Base-by-base conservation (phyloP, 2,888 invertebrate genomes). In the Ecdyonurus torrentis region DNA sequence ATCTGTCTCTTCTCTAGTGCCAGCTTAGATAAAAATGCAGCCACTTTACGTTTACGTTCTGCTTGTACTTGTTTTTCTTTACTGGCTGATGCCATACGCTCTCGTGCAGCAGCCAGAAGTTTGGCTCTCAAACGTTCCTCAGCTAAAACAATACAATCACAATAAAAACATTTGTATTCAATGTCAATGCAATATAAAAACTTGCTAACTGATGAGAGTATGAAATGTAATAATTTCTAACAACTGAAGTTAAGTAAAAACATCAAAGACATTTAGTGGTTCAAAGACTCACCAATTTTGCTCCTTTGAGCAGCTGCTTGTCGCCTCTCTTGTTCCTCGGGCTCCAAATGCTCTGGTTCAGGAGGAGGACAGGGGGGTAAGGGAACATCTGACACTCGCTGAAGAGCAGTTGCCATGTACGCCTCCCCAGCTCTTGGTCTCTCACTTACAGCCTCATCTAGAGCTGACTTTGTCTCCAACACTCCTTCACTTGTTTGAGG, bases 11-110 rank as follows among this genome's bases (percentile, higher is more conserved):
- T 55, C 55, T 55, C 55, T 20, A 55, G 22, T 7, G 55, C 55
- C 10, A 55, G 55, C 10, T 20, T 7, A 7, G 55, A 55, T n/a
- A 90, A 79, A 74, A 94, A 92, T 71, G 88, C 87, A 10, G 89
- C 86, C 0, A 91, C 92, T 68, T 88, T 86, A 24, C 84, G 83
- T 68, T 90, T 86, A 0, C 93, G 76, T 72, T 90, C 90, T 67
- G 83, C 71, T 70, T 89, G 87, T 64, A 86, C 74, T 73, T 84
- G 73, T 65, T 76, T 66, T 72, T 81, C 73, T 69, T 81, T 69
- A 62, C 71, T 69, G 70, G 78, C 73, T 71, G 80, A 71, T 67
- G 82, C 78, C 69, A 85, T 70, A 74, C 83, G 74, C 73, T 85
- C 77, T 69, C 80, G 68, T 65, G 86, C 77, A 65, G 77, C 74